Evolutionary conservation across 2,888 invertebrate species (phyloP).

Genomic region (Cerceris rybyensis): DNA sequence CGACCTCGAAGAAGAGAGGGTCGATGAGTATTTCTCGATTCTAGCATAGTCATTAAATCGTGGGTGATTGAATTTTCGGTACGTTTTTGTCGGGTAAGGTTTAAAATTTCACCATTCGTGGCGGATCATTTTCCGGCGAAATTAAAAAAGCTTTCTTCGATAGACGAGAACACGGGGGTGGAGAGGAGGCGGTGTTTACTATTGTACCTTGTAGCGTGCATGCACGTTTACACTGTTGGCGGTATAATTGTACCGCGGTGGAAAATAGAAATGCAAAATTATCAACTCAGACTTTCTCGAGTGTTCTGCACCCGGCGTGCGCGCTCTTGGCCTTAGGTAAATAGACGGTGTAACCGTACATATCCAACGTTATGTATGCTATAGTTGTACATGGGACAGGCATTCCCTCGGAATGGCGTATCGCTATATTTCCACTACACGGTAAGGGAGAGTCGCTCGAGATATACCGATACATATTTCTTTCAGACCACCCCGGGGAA

Average conservation of each 20-base stretch:
- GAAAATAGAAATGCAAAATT: conserved; percentile 40
- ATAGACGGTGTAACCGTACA: conserved; percentile 5
- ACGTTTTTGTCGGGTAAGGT: background rate
- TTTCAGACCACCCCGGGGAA: conserved; percentile 63
- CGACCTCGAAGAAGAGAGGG: no score
- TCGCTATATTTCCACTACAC: conserved; percentile 53
- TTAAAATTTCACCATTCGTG: no score
- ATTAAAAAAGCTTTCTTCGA: background rate
- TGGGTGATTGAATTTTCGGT: background rate
- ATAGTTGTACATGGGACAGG: conserved; percentile 32
- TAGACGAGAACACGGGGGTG: no score
- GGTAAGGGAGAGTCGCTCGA: conserved; percentile 61
- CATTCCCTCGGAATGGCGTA: conserved; percentile 43
- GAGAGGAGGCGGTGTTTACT: background rate
- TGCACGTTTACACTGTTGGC: conserved; percentile 30
- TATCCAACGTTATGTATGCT: background rate
- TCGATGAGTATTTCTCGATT: no score
- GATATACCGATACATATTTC: conserved; percentile 72
- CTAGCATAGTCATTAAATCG: no score
- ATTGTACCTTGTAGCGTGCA: background rate
- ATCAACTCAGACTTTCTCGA: conserved; percentile 45
- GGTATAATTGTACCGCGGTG: conserved; percentile 35
- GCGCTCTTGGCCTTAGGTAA: conserved; percentile 9
- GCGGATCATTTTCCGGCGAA: background rate
- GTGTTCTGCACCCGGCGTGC: conserved; percentile 36